Evolutionary conservation across 2,113 vertebrate genomes (phyloP), one percentile per base, ranked within the genome.

Genomic region (Lepus americanus): DNA sequence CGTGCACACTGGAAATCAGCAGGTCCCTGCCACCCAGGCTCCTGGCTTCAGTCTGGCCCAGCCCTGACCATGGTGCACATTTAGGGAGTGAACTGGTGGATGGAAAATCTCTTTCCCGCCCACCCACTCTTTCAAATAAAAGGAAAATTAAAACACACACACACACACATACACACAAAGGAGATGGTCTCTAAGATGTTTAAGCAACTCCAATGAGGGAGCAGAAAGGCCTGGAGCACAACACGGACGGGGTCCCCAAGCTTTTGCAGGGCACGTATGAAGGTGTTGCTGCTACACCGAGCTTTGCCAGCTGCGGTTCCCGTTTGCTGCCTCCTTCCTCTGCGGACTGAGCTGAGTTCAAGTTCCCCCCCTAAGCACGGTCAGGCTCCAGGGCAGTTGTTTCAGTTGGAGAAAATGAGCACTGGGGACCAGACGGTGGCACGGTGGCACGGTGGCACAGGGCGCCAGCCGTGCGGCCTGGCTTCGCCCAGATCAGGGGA

Each of bases 381-480:
- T 7, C 51, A 87, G 55, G 22, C 61, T 89, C 49, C 49, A 73
- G n/a, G 53, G 16, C 16, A 49, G 44, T 23, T n/a, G 23, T 59
- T 78, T 80, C 31, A 49, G 69, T 67, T 59, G 59, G 63, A 93
- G 90, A 86, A 86, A 69, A 70, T 0, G 59, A 86, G 64, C 39
- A 29, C 16, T 8, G 4, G 78, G 70, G 70, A 19, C n/a, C 74
- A 76, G 67, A 27, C 63, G 73, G 36, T 9, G 19, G 82, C 69
- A 33, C 63, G 73, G 36, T 9, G 19, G 82, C 69, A 33, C 3
- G 2, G n/a, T 53, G 39, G 69, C 82, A 77, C 61, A 53, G 2
- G 13, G 63, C 13, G 0, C 61, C 0, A 2, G 36, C 25, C 51
- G 55, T 5, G 0, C 25, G n/a, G 73, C n/a, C 67, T 1, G 0